Conservation (phyloP, 1,140 invertebrate species). For the Subanguina moxae region DNA sequence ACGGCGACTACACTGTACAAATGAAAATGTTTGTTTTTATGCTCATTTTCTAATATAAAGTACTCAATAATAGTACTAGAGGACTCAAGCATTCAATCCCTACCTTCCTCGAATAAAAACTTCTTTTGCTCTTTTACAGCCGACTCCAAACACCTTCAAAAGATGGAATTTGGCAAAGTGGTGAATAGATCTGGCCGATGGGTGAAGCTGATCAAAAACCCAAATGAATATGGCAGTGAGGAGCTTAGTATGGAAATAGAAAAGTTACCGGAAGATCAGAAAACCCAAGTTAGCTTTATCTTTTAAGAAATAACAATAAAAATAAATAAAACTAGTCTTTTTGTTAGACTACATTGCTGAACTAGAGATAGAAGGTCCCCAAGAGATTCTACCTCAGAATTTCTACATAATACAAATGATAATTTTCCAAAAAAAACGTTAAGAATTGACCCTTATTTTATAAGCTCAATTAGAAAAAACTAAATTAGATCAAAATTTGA, state of each 20-base stretch:
- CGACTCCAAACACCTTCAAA: slow-evolving; percentile 9
- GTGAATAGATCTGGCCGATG: slow-evolving; percentile 28
- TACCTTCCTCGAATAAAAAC: too few species aligned
- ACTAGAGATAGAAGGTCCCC: too few species aligned
- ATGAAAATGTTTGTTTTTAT: too few species aligned
- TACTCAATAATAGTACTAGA: slow-evolving; percentile 6
- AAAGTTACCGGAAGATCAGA: slow-evolving; percentile 19
- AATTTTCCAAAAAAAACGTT: neutral
- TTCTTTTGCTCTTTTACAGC: slow-evolving; percentile 18
- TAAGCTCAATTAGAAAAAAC: too few species aligned
- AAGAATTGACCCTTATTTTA: neutral
- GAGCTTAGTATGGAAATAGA: slow-evolving; percentile 29
- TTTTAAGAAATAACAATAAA: too few species aligned
- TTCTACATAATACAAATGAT: too few species aligned
- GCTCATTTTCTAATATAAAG: slow-evolving; percentile 8
- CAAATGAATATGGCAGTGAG: slow-evolving; percentile 40
- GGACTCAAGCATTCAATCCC: too few species aligned
- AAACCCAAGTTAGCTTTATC: slow-evolving; percentile 27
- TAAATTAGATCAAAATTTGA: neutral
- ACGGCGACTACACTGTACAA: too few species aligned
- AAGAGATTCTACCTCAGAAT: too few species aligned
- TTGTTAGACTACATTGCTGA: too few species aligned
- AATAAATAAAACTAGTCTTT: too few species aligned
- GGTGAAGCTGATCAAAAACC: slow-evolving; percentile 28
- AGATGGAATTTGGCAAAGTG: slow-evolving; percentile 36